Evolutionary conservation across 1,140 invertebrate genomes (phyloP), one percentile per base, ranked within the genome.

Genomic region (Heterodera schachtii): DNA sequence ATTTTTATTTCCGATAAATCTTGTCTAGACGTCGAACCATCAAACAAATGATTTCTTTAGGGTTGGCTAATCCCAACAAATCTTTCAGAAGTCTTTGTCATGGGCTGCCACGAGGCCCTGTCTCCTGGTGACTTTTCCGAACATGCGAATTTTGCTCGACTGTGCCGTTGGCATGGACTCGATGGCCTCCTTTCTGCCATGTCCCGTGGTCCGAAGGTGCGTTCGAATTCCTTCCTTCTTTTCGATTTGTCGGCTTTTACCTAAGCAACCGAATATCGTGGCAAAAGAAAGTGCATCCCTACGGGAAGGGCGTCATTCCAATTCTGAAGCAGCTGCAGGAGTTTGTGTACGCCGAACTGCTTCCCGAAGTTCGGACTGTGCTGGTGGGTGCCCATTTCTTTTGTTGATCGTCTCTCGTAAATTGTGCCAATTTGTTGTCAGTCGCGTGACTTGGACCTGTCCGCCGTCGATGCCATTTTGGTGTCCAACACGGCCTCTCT

Each of bases 101-200:
- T 75, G 69, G 46, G 57, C 79, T 43, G 31, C 84, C 31, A 52
- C 86, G 43, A 60, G 75, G 46, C 86, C 85, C 47, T 86, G 77
- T 74, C 43, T 85, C 16, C 46, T 87, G 4, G 43, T 87, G 21
- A 84, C 49, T 64, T 81, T 81, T 52, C 81, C 86, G 41, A 86
- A 87, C 47, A 64, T 73, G 46, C 75, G 79, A 44, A 57, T 86
- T 74, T 73, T 86, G 44, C 81, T 86, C 8, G 85, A 86, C 66
- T 85, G 79, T 75, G 84, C 86, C 19, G 43, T 86, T 44, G 76
- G 83, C 73, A 86, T 87, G 74, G 71, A 85, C 44, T 69, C 86
- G 64, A 52, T 86, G 57, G 52, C 75, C 52, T 64, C 67, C 21
- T 86, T 87, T 80, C 43, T 85, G 57, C 84, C 84, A 6, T 86